Evolutionary conservation across 1,140 invertebrate genomes (phyloP), one percentile per base, ranked within the genome.

Genomic region (Ips typographus): DNA sequence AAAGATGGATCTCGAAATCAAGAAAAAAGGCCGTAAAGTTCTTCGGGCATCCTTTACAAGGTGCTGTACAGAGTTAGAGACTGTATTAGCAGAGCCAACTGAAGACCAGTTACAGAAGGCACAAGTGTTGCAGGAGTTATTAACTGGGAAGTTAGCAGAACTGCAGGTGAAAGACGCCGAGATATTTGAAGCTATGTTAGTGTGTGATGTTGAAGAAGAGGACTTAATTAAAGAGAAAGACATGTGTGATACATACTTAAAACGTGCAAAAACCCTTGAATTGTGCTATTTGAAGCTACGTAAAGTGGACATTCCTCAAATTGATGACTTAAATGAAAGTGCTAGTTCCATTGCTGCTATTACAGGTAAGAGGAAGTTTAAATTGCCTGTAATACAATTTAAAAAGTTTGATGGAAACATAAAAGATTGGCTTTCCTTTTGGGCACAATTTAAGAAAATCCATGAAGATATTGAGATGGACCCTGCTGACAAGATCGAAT

Each of bases 1-100:
- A 47, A 47, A 47, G 44, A 47, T 47, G 44, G n/a, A 47, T 47
- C 44, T 47, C 44, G 44, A 47, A 47, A 47, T 47, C n/a, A 47
- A 47, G 44, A 47, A 47, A 47, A 47, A 5, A 47, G 44, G 44
- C 44, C 44, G 44, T 6, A 47, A 47, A 47, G 44, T 47, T 47
- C 44, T n/a, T 47, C 44, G 44, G 44, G 5, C 44, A 47, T 47
- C 44, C 44, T 47, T 47, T 47, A 47, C 44, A 47, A 47, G 44
- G 44, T 47, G 44, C 44, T 6, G 44, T 47, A 47, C 44, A 47
- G 44, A 47, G 44, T 47, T 47, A n/a, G 44, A 47, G 44, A 47
- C n/a, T 6, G 44, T 47, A 47, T 47, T 47, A 47, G 44, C 44
- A 47, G 44, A 47, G 44, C 44, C 44, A 47, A 47, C 44, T n/a